Evolutionary conservation across 2,888 invertebrate species (phyloP).

Genomic region (Parnassius mnemosyne): DNA sequence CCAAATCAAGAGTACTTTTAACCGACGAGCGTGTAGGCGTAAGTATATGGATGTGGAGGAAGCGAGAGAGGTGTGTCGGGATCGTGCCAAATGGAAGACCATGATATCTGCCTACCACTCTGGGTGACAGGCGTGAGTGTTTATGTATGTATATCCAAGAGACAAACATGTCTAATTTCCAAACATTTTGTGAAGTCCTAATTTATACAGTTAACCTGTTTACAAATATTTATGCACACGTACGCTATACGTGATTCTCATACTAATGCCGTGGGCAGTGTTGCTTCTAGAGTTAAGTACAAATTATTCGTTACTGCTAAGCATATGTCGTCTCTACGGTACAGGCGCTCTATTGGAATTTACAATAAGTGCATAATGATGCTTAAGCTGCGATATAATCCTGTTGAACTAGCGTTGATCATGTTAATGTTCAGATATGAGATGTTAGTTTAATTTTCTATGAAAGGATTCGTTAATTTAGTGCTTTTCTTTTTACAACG

Average conservation of each 20-base stretch:
- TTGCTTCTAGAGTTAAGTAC: slow-evolving; percentile 21
- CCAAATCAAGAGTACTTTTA: too few relatives aligned
- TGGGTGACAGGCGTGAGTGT: too few relatives aligned
- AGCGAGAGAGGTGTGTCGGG: too few relatives aligned
- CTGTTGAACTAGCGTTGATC: not conserved
- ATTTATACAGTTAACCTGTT: slow-evolving; percentile 25
- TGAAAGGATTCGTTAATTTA: too few relatives aligned
- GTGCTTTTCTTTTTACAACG: too few relatives aligned
- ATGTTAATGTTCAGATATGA: not conserved
- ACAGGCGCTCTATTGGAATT: slow-evolving; percentile 14
- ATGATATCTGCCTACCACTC: too few relatives aligned
- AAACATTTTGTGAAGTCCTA: slow-evolving; percentile 1
- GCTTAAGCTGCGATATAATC: not conserved
- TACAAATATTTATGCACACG: slow-evolving; percentile 17
- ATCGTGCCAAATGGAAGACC: too few relatives aligned
- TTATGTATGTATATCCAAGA: too few relatives aligned
- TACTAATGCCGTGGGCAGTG: slow-evolving; percentile 14
- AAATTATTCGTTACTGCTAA: slow-evolving; percentile 18
- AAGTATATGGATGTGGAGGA: too few relatives aligned
- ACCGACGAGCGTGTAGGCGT: too few relatives aligned
- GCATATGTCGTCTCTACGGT: slow-evolving; percentile 5
- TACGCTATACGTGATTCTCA: slow-evolving; percentile 9
- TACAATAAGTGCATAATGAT: slow-evolving; percentile 11
- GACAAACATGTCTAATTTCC: not conserved
- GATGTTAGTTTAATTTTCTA: too few relatives aligned